phyloP scores from a whole-genome alignment of 2,797 vertebrate genomes.

The Chanos chanos region DNA sequence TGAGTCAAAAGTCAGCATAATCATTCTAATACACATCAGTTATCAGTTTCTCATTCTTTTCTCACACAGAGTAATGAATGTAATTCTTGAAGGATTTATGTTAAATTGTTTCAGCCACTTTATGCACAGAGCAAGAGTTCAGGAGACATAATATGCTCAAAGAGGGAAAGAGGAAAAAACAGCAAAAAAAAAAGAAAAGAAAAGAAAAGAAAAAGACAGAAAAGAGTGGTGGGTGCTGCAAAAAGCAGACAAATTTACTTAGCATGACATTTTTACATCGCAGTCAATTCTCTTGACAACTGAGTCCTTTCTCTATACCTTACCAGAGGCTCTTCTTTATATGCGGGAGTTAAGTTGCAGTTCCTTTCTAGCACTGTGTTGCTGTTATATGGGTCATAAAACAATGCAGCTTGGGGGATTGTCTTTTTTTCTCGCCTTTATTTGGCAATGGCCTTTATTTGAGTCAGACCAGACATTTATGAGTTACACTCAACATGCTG shows the following conservation, averaged over 20 bases:
- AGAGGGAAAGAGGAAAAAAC: background rate
- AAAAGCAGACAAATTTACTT: constrained; percentile 8
- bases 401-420: background rate
- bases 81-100: constrained; percentile 25
- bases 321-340: background rate
- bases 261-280: constrained; percentile 14
- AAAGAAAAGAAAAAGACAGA: background rate
- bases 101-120: constrained; percentile 24
- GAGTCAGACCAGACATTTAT: background rate
- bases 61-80: constrained; percentile 26
- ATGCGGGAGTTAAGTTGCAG: constrained; percentile 1
- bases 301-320: constrained; percentile 12
- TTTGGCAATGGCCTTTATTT: too few species aligned
- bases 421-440: constrained; percentile 1
- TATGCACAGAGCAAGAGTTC: constrained; percentile 13
- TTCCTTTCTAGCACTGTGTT: background rate
- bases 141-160: background rate
- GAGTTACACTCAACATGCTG: background rate
- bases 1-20: constrained; percentile 17
- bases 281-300: constrained; percentile 30
- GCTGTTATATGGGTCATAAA: constrained; percentile 4
- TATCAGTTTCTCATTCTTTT: constrained; percentile 24
- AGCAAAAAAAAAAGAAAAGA: background rate
- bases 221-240: constrained; percentile 13
- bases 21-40: constrained; percentile 11